These are phyloP conservation scores for Drosophila mauritiana DNA, from an alignment of 1,140 invertebrate species.

Conservation along the genomic window DNA sequence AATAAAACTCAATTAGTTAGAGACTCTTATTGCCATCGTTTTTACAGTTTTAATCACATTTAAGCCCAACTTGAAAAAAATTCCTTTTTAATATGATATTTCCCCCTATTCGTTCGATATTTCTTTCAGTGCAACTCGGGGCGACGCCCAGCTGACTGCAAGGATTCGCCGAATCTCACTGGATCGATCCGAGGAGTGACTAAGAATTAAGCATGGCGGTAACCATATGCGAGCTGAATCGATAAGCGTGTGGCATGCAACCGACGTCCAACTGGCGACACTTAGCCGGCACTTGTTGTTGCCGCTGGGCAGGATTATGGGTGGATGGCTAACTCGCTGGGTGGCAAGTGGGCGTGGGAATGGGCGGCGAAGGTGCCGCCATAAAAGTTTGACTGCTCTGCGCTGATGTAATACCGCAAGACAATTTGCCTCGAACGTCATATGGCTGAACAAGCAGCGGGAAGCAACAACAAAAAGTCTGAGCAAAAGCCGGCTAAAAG, in stretches of 20 bases:
- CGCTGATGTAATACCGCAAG: conserved; percentile 82
- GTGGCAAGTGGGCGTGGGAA: conserved; percentile 2
- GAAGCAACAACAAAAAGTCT: conserved; percentile 48
- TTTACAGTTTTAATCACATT: no score
- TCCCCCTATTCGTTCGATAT: neutral
- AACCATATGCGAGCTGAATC: conserved; percentile 49
- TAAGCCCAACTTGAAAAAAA: no score
- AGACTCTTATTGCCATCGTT: no score
- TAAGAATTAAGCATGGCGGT: conserved; percentile 33
- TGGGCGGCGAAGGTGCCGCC: conserved; percentile 48
- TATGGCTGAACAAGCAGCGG: conserved; percentile 49
- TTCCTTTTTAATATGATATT: no score
- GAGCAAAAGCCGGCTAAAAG: conserved; percentile 62
- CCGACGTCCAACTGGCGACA: conserved; percentile 52
- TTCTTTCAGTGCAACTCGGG: neutral
- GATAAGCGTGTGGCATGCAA: conserved; percentile 55
- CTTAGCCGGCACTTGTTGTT: conserved; percentile 62
- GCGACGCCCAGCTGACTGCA: conserved; percentile 52
- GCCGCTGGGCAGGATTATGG: conserved; percentile 5
- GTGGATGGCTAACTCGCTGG: conserved; percentile 1
- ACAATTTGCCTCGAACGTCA: conserved; percentile 71
- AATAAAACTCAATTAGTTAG: no score
- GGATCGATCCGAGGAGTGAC: conserved; percentile 52
- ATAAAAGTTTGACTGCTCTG: conserved; percentile 70
- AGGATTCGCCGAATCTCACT: neutral